These are phyloP conservation scores for Ceratina japonica DNA, from an alignment of 1,140 invertebrate genomes.

Conservation along the genomic window DNA sequence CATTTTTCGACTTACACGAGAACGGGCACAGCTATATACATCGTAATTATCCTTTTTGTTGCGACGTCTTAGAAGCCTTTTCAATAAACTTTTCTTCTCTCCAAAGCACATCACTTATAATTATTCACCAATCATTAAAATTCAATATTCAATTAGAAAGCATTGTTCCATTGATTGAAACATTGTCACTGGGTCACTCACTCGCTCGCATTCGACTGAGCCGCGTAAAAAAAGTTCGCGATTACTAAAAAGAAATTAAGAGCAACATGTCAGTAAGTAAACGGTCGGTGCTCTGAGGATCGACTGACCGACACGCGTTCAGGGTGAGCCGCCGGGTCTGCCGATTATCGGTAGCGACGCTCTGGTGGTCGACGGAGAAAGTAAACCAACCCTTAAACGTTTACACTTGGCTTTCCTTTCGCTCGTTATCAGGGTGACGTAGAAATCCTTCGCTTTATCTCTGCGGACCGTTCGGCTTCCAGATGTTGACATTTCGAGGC, in stretches of 20 bases:
- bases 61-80: neutral
- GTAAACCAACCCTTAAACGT: conserved; percentile 25
- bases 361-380: conserved; percentile 15
- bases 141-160: too few relatives aligned
- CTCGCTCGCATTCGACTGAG: too few relatives aligned
- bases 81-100: neutral
- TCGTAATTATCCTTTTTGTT: neutral
- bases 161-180: too few relatives aligned
- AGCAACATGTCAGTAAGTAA: neutral
- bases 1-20: too few relatives aligned
- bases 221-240: too few relatives aligned
- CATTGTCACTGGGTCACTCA: too few relatives aligned
- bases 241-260: neutral
- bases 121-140: too few relatives aligned
- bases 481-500: conserved; percentile 6
- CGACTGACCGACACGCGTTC: conserved; percentile 18
- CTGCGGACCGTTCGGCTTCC: neutral
- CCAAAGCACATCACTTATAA: neutral
- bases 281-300: neutral
- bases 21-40: too few relatives aligned
- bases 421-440: conserved; percentile 25
- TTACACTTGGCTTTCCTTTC: conserved; percentile 36
- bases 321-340: neutral
- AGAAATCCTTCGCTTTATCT: conserved; percentile 2
- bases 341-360: conserved; percentile 8